Evolutionary conservation across 2,113 vertebrate species (phyloP).

Genomic region (Tachuris rubrigastra): DNA sequence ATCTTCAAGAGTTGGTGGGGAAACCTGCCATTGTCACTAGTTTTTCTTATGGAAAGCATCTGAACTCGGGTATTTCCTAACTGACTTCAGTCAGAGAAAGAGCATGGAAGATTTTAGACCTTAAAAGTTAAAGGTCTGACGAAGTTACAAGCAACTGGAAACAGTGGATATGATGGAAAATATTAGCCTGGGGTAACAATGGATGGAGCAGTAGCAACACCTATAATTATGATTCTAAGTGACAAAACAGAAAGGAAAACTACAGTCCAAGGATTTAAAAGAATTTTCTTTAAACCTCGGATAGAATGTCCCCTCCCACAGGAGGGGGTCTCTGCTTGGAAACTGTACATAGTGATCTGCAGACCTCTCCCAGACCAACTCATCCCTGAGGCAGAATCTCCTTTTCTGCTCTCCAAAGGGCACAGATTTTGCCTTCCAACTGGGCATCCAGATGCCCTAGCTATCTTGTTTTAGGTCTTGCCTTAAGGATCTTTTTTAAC

Average conservation of each 20-base stretch:
- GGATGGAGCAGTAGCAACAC: neutral
- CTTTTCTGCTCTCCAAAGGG: neutral
- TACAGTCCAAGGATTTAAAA: neutral
- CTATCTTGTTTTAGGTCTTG: neutral
- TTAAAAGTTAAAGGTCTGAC: neutral
- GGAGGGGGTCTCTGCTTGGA: neutral
- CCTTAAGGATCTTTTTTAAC: neutral
- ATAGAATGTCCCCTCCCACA: neutral
- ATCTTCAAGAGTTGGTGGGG: neutral
- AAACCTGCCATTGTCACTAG: neutral
- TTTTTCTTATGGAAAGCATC: neutral
- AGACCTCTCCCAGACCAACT: neutral
- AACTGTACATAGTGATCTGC: neutral
- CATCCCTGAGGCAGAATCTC: neutral
- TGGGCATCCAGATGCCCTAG: neutral
- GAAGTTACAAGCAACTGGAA: constrained; percentile 2
- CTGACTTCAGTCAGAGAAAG: neutral
- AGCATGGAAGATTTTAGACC: neutral
- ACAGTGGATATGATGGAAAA: neutral
- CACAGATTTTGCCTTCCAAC: neutral
- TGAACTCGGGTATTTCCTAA: neutral
- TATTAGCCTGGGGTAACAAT: neutral
- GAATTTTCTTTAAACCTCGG: neutral
- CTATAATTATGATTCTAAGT: neutral
- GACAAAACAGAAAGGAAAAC: constrained; percentile 15